phyloP scores from a whole-genome alignment of 2,797 vertebrate species.

The Coreius guichenoti region DNA sequence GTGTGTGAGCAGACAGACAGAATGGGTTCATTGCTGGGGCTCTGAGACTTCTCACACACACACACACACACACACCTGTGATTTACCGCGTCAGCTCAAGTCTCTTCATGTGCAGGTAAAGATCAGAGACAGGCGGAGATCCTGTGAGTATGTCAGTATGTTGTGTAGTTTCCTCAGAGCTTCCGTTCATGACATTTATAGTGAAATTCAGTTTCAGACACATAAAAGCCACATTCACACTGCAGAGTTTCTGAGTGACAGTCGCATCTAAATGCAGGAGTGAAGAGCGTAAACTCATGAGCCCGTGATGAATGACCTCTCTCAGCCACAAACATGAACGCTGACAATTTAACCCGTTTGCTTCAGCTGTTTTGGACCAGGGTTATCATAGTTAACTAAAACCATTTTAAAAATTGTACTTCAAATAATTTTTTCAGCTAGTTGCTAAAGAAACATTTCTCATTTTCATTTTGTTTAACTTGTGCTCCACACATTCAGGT shows the following conservation, averaged over 20 bases:
- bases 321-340: not conserved
- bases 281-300: not conserved
- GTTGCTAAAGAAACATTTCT: too few relatives aligned
- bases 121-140: not conserved
- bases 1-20: conserved; percentile 47
- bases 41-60: conserved; percentile 14
- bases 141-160: not conserved
- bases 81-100: conserved; percentile 16
- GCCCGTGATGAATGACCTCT: not conserved
- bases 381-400: too few relatives aligned
- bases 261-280: not conserved
- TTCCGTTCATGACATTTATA: not conserved
- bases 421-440: too few relatives aligned
- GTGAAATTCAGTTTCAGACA: not conserved
- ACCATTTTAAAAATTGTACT: too few relatives aligned
- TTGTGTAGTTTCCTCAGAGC: not conserved
- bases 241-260: not conserved
- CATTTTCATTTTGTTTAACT: too few relatives aligned
- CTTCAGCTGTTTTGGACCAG: too few relatives aligned
- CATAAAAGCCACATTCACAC: not conserved
- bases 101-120: conserved; percentile 10
- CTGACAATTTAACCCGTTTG: not conserved
- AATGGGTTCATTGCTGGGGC: conserved; percentile 53
- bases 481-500: not conserved
- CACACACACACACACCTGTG: conserved; percentile 11